These are phyloP conservation scores for Camarhynchus parvulus DNA, from an alignment of 2,113 vertebrate species.

Conservation along the genomic window DNA sequence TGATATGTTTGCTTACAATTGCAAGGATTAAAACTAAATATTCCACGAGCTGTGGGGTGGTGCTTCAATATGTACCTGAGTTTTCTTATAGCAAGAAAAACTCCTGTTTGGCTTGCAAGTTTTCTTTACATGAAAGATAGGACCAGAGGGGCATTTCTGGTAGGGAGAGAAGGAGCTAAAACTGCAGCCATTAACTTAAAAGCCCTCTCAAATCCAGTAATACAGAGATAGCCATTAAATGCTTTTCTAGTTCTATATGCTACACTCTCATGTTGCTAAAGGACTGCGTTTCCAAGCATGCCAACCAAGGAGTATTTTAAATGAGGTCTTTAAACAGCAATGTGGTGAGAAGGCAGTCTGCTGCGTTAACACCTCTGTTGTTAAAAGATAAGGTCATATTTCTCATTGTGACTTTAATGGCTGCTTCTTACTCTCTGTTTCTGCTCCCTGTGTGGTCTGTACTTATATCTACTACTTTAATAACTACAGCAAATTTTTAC, in stretches of 20 bases:
- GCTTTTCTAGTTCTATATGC: neutral
- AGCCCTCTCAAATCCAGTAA: neutral
- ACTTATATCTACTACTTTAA: constrained; percentile 48
- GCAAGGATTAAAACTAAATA: neutral
- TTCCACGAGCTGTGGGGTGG: neutral
- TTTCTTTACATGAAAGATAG: neutral
- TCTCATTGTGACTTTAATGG: constrained; percentile 41
- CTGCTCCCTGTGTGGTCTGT: constrained; percentile 1
- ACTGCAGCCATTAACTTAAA: neutral
- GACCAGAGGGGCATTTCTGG: neutral
- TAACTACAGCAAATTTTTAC: neutral
- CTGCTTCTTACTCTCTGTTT: neutral
- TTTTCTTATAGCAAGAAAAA: neutral
- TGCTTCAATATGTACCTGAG: neutral
- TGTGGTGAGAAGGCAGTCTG: constrained; percentile 23
- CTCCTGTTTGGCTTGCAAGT: neutral
- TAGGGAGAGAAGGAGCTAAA: neutral
- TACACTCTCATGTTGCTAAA: neutral
- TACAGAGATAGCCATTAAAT: neutral
- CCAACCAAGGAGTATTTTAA: constrained; percentile 14
- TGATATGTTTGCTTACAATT: neutral
- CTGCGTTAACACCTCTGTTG: constrained; percentile 49
- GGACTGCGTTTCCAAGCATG: constrained; percentile 19
- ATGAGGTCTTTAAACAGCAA: constrained; percentile 51
- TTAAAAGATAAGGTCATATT: constrained; percentile 45